These are phyloP conservation scores for Lacerta agilis DNA, from an alignment of 2,797 vertebrate species.

Conservation along the genomic window DNA sequence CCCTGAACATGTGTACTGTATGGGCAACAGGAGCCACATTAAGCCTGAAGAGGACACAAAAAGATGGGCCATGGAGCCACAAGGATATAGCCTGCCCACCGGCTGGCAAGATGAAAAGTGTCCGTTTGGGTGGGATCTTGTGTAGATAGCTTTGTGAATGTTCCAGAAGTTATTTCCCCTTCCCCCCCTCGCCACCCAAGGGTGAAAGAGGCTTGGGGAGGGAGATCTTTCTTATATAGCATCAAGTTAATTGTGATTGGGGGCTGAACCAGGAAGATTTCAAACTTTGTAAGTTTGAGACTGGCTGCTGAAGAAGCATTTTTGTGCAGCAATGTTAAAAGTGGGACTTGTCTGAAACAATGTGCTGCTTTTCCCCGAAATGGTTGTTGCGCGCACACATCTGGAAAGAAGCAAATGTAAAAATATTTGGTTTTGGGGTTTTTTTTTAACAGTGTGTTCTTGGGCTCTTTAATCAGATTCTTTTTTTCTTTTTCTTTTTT, in stretches of 20 bases:
- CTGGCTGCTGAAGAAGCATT: slow-evolving; percentile 53
- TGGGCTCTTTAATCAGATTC: slow-evolving; percentile 29
- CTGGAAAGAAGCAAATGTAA: slow-evolving; percentile 56
- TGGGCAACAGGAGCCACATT: background rate
- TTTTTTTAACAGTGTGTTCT: slow-evolving; percentile 33
- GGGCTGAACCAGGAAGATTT: slow-evolving; percentile 31
- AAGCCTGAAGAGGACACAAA: background rate
- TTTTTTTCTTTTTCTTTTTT: slow-evolving; percentile 47
- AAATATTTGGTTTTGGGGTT: slow-evolving; percentile 47
- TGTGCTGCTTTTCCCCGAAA: slow-evolving; percentile 31
- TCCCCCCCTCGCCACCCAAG: background rate
- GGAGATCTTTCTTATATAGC: slow-evolving; percentile 21
- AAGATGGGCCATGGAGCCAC: background rate
- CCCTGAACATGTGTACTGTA: background rate
- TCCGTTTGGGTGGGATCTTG: slow-evolving; percentile 46
- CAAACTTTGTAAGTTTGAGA: slow-evolving; percentile 51
- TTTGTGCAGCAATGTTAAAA: slow-evolving; percentile 36
- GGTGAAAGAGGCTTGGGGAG: slow-evolving; percentile 37
- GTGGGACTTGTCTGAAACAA: slow-evolving; percentile 4
- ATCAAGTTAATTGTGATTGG: background rate
- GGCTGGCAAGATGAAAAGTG: background rate
- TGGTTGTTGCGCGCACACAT: background rate
- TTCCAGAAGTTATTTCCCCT: background rate
- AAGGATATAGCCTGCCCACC: too few relatives aligned
- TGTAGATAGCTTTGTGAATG: slow-evolving; percentile 38